phyloP scores from a whole-genome alignment of 37 sponge, comb jelly and placozoan species.

The Halichondria panicea region DNA sequence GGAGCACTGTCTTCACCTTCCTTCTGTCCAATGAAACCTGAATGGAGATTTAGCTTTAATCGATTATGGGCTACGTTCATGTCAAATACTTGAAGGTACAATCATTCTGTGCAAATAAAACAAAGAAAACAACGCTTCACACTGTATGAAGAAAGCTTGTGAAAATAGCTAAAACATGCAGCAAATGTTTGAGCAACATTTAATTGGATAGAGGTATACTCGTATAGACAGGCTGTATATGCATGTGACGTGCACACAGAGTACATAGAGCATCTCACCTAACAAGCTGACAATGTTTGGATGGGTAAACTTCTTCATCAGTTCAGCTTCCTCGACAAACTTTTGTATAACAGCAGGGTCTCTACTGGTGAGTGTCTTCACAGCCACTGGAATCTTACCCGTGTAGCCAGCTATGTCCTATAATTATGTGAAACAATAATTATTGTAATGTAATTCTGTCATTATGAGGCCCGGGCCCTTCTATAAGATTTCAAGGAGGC shows the following conservation, averaged over 20 bases:
- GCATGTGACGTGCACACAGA: not conserved
- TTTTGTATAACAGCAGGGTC: conserved; percentile 29
- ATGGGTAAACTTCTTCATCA: conserved; percentile 70
- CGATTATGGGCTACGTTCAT: too few species aligned
- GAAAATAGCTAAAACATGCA: not conserved
- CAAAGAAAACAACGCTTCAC: not conserved
- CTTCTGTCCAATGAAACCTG: conserved; percentile 21
- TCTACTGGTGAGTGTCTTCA: conserved; percentile 57
- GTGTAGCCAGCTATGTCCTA: conserved; percentile 54
- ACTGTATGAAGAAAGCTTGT: too few species aligned
- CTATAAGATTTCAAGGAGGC: not conserved
- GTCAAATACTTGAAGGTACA: too few species aligned
- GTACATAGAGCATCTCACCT: conserved; percentile 23
- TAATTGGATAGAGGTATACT: not conserved
- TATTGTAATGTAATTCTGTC: too few species aligned
- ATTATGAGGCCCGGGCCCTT: not conserved
- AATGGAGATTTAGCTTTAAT: not conserved
- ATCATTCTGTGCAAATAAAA: too few species aligned
- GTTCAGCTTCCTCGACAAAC: conserved; percentile 59
- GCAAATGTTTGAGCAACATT: not conserved
- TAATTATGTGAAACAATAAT: not conserved
- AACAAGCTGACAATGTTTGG: conserved; percentile 70
- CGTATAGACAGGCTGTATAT: not conserved
- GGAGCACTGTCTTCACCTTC: conserved; percentile 55
- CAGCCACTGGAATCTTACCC: conserved; percentile 57